Evolutionary conservation across 2,113 vertebrate genomes (phyloP).

Genomic region (Colinus virginianus): DNA sequence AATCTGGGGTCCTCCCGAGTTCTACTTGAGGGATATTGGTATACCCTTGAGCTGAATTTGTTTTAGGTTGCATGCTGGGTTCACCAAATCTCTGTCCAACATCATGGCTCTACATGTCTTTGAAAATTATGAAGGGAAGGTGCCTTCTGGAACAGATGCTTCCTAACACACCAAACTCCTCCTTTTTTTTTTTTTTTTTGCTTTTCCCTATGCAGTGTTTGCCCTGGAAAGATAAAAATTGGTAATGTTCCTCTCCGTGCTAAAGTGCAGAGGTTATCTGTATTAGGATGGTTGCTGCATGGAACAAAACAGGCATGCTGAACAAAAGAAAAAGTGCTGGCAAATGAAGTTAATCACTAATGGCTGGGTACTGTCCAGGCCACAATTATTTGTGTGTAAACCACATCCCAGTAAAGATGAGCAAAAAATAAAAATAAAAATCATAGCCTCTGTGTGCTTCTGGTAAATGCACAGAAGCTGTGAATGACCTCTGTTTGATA

Average conservation of each 20-base stretch:
- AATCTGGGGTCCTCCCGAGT: background rate
- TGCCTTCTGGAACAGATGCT: background rate
- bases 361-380: background rate
- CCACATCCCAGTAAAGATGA: background rate
- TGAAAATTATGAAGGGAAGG: background rate
- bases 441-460: background rate
- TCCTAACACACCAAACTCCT: background rate
- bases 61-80: too few relatives aligned
- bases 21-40: background rate
- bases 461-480: background rate
- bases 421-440: background rate
- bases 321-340: background rate
- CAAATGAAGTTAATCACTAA: background rate
- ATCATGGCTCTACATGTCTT: background rate
- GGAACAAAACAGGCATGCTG: background rate
- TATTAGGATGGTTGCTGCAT: background rate
- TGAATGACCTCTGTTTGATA: background rate
- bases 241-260: background rate
- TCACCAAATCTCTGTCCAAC: background rate
- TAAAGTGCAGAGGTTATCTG: background rate
- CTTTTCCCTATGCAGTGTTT: background rate
- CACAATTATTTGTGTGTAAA: background rate
- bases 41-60: background rate
- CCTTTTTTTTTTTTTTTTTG: background rate
- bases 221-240: background rate